Evolutionary conservation across 2,888 invertebrate genomes (phyloP).

Genomic region (Pegoplata infirma): DNA sequence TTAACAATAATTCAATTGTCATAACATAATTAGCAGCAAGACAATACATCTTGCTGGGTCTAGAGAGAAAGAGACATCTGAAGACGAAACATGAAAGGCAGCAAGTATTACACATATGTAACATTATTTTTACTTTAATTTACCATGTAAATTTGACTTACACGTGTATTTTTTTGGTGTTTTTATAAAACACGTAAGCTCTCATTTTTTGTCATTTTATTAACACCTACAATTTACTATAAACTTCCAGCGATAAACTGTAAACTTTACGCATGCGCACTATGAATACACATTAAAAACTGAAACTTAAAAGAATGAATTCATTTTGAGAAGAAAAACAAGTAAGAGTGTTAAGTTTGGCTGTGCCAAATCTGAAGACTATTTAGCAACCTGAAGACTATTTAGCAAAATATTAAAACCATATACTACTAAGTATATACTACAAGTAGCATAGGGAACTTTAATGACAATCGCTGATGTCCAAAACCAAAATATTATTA

Average conservation of each 20-base stretch:
- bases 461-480: no score
- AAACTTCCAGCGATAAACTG: not conserved
- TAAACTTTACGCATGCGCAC: not conserved
- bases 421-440: no score
- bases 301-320: no score
- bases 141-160: not conserved
- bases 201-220: constrained; percentile 26
- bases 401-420: no score
- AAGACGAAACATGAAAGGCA: not conserved
- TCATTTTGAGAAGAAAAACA: no score
- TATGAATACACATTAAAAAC: not conserved
- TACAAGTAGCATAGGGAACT: no score
- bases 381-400: no score
- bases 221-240: constrained; percentile 31
- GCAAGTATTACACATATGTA: not conserved
- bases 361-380: no score
- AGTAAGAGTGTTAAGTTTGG: no score
- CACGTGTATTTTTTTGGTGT: not conserved
- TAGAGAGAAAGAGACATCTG: not conserved
- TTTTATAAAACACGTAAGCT: constrained; percentile 24
- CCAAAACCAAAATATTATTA: no score
- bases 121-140: constrained; percentile 3
- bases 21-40: not conserved
- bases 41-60: constrained; percentile 1
- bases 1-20: not conserved